Conservation (phyloP, 2,797 vertebrate genomes). For the Oreochromis grahami region DNA sequence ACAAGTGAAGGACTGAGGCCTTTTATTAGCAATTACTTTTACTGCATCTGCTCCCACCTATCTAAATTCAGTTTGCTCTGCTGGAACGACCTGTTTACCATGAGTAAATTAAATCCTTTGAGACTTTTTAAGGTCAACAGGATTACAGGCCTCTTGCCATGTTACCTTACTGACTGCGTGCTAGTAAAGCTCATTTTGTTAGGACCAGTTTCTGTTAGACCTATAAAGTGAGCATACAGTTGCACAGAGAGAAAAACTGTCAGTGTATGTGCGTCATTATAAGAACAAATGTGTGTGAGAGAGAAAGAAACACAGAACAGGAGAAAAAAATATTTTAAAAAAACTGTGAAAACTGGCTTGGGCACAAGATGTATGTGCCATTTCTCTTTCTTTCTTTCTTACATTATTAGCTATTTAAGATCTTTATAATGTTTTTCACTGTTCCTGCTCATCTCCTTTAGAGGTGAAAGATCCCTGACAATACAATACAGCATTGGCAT, state of each 20-base stretch:
- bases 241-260: not conserved
- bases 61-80: not conserved
- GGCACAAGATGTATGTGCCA: not conserved
- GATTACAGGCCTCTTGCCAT: not conserved
- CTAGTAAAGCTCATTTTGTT: not conserved
- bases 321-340: fast-evolving
- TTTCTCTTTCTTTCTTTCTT: not conserved
- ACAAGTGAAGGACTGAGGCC: not conserved
- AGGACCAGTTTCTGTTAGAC: not conserved
- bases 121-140: slow-evolving; percentile 5
- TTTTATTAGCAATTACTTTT: slow-evolving; percentile 4
- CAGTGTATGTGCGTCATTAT: not conserved
- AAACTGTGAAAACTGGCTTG: not conserved
- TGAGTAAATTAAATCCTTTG: slow-evolving; percentile 10
- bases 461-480: not conserved
- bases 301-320: not conserved
- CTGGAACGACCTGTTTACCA: not conserved
- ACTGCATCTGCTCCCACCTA: not conserved
- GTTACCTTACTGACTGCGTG: not conserved
- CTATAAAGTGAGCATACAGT: not conserved
- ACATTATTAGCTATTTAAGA: not conserved
- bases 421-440: not conserved
- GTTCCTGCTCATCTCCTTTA: not conserved
- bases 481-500: not conserved
- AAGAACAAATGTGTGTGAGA: not conserved